Base-by-base conservation (phyloP, 2,113 vertebrate genomes). In the Antennarius striatus region DNA sequence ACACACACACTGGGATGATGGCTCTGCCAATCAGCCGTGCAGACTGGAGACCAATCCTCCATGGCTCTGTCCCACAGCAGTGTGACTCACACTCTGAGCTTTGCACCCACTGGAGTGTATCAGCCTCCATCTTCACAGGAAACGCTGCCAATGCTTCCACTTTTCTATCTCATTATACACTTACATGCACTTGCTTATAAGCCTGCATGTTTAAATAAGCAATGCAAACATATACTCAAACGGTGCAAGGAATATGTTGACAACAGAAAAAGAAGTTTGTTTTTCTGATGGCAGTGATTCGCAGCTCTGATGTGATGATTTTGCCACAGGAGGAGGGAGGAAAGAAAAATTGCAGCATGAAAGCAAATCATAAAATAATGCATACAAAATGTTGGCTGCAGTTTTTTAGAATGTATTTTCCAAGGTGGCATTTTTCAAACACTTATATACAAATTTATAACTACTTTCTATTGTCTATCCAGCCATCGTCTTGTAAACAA, bases 121-220 rank as follows among this genome's bases (percentile, higher is more conserved):
- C 87, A 60, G 62, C 79, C 80, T 90, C 75, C 83, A 64, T 88
- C 86, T 86, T 89, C 71, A 68, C 78, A 79, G 71, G 59, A 80
- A 84, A 71, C 13, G 40, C 57, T 66, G 67, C 68, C 61, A 30
- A 47, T 13, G 65, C 62, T 80, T 56, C 67, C 81, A 75, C 77
- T 77, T 81, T 68, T 74, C 61, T 63, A 64, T 67, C 58, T 69
- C 76, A 77, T 86, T 80, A 81, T 56, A 51, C 68, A 65, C 77
- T 75, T 72, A 75, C 75, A 64, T 64, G 43, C 66, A 71, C 74
- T 70, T 22, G 47, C 63, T 78, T 74, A 85, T 78, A 81, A 81
- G 73, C 58, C 50, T 40, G 63, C 67, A 16, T 63, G 76, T 72
- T 67, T 50, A 74, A 82, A 74, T 76, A 78, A 85, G 53, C 64